A percentile compares a stretch with the other conserved stretches of the same genome.
phyloP scores from a whole-genome alignment of 1,140 invertebrate genomes.

The Gonioctena quinquepunctata region DNA sequence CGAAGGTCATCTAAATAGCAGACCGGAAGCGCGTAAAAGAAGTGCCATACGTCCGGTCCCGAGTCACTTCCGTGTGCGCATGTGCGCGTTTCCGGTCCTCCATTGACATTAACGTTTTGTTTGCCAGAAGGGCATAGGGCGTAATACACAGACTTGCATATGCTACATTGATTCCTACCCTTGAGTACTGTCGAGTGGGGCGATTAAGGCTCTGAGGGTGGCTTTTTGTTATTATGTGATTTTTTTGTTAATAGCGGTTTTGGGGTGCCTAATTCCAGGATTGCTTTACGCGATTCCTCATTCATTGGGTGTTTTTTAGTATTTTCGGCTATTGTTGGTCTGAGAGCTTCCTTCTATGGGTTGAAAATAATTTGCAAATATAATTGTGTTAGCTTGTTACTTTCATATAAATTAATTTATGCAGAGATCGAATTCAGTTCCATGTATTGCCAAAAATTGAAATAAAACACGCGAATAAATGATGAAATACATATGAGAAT shows the following conservation, averaged over 20 bases:
- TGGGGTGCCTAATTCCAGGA: conserved; percentile 15
- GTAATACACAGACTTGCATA: conserved; percentile 4
- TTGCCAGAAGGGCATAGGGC: not conserved
- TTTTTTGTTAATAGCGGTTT: conserved; percentile 22
- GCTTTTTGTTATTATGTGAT: conserved; percentile 4
- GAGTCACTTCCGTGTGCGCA: conserved; percentile 16
- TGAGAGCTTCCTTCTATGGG: no score
- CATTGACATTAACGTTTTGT: not conserved
- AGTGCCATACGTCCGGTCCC: conserved; percentile 9
- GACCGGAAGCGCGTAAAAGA: conserved; percentile 9
- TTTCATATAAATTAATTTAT: no score
- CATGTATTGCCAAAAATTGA: no score
- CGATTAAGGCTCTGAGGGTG: conserved; percentile 4
- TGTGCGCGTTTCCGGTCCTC: conserved; percentile 11
- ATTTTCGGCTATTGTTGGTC: not conserved
- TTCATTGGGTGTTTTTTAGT: conserved; percentile 17
- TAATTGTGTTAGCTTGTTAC: no score
- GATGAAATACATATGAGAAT: no score
- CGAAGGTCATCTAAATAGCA: conserved; percentile 12
- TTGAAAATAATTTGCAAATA: no score
- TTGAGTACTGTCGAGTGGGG: conserved; percentile 1
- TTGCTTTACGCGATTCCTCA: conserved; percentile 12
- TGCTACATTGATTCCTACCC: conserved; percentile 21
- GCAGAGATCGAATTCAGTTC: no score
- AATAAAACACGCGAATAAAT: no score